A percentile compares a stretch with the other conserved stretches of the same genome.
Conservation (phyloP, 2,797 vertebrate species). For the Aeoliscus strigatus region DNA sequence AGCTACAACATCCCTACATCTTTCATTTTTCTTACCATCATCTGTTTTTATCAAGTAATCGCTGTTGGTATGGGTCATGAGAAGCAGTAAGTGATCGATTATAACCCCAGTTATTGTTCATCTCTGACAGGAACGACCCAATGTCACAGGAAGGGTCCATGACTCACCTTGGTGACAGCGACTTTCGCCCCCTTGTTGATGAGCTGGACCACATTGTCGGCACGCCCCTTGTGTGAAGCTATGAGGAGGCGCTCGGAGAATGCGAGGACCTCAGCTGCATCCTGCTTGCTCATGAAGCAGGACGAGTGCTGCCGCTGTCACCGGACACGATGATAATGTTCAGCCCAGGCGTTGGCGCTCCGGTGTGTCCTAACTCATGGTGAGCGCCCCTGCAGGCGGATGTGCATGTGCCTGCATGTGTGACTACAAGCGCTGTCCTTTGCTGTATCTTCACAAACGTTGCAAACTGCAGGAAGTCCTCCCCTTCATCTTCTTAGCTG, state of each 20-base stretch:
- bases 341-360: conserved; percentile 1
- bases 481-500: conserved; percentile 69
- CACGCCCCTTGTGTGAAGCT: conserved; percentile 96
- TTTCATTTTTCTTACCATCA: too few relatives aligned
- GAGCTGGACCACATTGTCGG: conserved; percentile 97
- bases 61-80: too few relatives aligned
- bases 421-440: too few relatives aligned
- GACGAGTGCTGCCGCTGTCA: conserved; percentile 53
- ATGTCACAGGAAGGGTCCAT: too few relatives aligned
- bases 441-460: conserved; percentile 16
- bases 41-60: too few relatives aligned
- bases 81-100: too few relatives aligned
- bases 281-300: conserved; percentile 99
- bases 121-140: too few relatives aligned
- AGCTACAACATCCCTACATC: too few relatives aligned
- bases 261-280: conserved; percentile 84
- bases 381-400: conserved; percentile 10
- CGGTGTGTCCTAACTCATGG: conserved; percentile 58
- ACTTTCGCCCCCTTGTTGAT: conserved; percentile 98
- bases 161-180: conserved; percentile 95
- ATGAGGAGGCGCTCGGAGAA: conserved; percentile 97
- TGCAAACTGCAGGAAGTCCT: conserved; percentile 9
- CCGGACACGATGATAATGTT: conserved; percentile 55
- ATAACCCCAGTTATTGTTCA: too few relatives aligned
- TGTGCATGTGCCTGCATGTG: conserved; percentile 5